Evolutionary conservation across 2,888 invertebrate species (phyloP).

Genomic region (Dinocampus coccinellae): DNA sequence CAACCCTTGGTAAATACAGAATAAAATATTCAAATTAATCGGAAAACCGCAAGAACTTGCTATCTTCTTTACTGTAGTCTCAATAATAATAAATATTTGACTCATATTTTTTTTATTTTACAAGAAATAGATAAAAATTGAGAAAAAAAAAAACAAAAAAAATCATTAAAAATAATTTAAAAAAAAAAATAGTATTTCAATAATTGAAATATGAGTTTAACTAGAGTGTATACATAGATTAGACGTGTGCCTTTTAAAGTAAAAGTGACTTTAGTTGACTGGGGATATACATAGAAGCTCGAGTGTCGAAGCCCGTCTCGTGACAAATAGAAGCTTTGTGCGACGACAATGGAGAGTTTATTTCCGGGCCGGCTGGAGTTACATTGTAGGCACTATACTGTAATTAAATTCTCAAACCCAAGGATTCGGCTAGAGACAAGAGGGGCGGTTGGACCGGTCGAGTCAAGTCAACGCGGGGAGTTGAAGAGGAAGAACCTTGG

Average conservation of each 20-base stretch:
- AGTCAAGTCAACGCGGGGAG: slow-evolving; percentile 21
- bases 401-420: slow-evolving; percentile 70
- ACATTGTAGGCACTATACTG: slow-evolving; percentile 69
- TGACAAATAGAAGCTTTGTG: slow-evolving; percentile 69
- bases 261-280: background rate
- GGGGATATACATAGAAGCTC: slow-evolving; percentile 45
- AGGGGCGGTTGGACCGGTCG: slow-evolving; percentile 42
- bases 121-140: no score
- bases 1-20: slow-evolving; percentile 3
- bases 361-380: slow-evolving; percentile 69
- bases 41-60: slow-evolving; percentile 18
- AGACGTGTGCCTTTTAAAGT: background rate
- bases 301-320: slow-evolving; percentile 60
- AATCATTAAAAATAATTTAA: background rate
- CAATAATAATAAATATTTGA: slow-evolving; percentile 12
- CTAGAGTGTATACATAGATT: background rate
- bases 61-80: background rate
- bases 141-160: background rate
- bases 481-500: slow-evolving; percentile 58
- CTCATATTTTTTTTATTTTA: background rate
- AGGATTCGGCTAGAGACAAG: slow-evolving; percentile 58
- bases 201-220: background rate
- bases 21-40: slow-evolving; percentile 30
- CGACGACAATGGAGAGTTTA: slow-evolving; percentile 69
- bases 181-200: background rate